phyloP scores from a whole-genome alignment of 2,888 invertebrate species.

The Halictus quadricinctus region DNA sequence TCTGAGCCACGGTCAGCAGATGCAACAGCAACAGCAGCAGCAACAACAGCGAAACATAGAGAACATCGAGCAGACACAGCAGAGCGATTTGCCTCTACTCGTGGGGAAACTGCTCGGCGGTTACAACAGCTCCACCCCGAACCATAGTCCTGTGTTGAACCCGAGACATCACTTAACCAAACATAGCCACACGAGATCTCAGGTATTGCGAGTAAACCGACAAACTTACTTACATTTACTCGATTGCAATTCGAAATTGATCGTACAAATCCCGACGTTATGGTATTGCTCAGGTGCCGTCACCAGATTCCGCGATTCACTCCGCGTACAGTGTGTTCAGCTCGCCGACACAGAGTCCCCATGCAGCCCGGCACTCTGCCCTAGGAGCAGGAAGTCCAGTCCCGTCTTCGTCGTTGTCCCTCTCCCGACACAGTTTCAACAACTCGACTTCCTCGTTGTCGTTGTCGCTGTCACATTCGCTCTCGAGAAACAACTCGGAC shows the following conservation, averaged over 20 bases:
- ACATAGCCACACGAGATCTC: constrained; percentile 81
- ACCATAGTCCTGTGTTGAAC: constrained; percentile 86
- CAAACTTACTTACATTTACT: not conserved
- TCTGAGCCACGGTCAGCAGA: constrained; percentile 76
- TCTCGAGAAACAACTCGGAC: constrained; percentile 95
- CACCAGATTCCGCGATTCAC: constrained; percentile 94
- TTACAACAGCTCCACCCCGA: constrained; percentile 86
- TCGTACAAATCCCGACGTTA: not conserved
- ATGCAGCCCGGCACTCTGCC: constrained; percentile 91
- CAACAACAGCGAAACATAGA: constrained; percentile 75
- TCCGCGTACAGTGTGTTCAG: constrained; percentile 92
- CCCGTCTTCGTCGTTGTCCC: constrained; percentile 80
- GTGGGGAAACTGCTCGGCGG: constrained; percentile 86
- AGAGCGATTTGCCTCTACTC: constrained; percentile 82
- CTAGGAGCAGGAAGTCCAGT: constrained; percentile 81
- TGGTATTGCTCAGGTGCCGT: constrained; percentile 83
- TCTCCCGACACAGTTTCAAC: constrained; percentile 81
- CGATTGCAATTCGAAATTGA: not conserved
- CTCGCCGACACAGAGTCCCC: constrained; percentile 93
- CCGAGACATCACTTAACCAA: constrained; percentile 81
- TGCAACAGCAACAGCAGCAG: constrained; percentile 74
- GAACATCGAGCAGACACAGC: constrained; percentile 77
- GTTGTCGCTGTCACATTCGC: constrained; percentile 89
- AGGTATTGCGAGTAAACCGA: constrained; percentile 64
- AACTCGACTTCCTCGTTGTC: constrained; percentile 82